Base-by-base conservation (phyloP, 2,888 invertebrate species). In the Drosophila barbarae region DNA sequence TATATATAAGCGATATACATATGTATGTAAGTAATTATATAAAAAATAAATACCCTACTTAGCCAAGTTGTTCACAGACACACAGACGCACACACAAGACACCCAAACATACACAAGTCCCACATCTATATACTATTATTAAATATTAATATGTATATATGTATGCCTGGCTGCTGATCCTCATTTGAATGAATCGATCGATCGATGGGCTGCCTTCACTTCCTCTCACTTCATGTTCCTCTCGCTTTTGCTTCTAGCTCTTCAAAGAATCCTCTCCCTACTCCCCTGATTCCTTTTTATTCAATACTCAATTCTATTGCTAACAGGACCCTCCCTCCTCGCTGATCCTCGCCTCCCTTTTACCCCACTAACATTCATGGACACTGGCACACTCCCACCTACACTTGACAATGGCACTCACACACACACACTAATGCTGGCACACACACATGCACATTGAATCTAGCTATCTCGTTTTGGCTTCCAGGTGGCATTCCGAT, bases 41-140 rank as follows among this genome's bases (percentile, higher is more conserved):
- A 72, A 70, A 73, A 85, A 85, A 79, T 68, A 67, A 69, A 67
- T 66, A 84, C 55, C 82, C 79, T 78, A 82, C 83, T 82, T 78
- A 82, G 69, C 68, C 84, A 83, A 67, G 47, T 55, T 54, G 44
- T 54, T 46, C 63, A 61, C 69, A 65, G 56, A 39, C 30, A 44
- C 60, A 71, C 71, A 73, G 58, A 70, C 65, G 70, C 69, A 72
- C 79, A 84, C 87, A 89, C 72, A 38, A 5, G 38, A 77, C 64
- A 74, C 69, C 73, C 59, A 69, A 64, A 70, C 57, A 71, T 54
- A 65, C 49, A 74, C 53, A 76, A 65, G 66, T 68, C 61, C 72
- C 69, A 73, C 50, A 41, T 55, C 18, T 41, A 53, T 44, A 61
- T 54, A 52, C 55, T 55, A 57, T 49, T 54, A 56, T 32, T 69